These are phyloP conservation scores for Drosophila helvetica DNA, from an alignment of 2,888 invertebrate genomes.

Conservation along the genomic window DNA sequence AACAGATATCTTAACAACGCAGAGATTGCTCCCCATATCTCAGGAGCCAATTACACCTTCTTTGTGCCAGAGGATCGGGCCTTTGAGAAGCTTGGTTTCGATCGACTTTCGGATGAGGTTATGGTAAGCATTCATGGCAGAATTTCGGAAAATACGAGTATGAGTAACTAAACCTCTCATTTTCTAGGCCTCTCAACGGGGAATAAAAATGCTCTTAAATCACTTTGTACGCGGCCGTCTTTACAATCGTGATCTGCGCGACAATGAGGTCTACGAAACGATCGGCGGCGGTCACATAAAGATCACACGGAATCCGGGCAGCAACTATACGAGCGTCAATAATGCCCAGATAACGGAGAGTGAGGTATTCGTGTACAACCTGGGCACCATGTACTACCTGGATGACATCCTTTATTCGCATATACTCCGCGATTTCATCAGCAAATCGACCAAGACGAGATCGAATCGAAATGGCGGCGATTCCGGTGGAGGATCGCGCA, in stretches of 20 bases:
- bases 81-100: conserved; percentile 86
- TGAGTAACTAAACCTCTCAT: neutral
- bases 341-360: conserved; percentile 86
- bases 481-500: conserved; percentile 67
- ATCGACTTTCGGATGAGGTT: conserved; percentile 85
- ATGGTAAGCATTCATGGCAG: conserved; percentile 67
- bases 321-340: conserved; percentile 85
- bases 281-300: conserved; percentile 86
- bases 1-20: conserved; percentile 87
- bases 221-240: conserved; percentile 87
- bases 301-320: conserved; percentile 84
- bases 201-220: conserved; percentile 86
- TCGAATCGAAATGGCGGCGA: conserved; percentile 67
- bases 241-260: conserved; percentile 86
- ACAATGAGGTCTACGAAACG: conserved; percentile 85
- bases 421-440: conserved; percentile 80
- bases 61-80: conserved; percentile 89
- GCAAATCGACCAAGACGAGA: conserved; percentile 75
- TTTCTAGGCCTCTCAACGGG: conserved; percentile 85
- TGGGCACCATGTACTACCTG: conserved; percentile 88
- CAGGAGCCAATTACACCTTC: conserved; percentile 88
- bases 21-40: conserved; percentile 86
- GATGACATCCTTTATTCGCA: conserved; percentile 86
- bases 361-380: conserved; percentile 87
- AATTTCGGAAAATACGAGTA: neutral